Evolutionary conservation across 2,797 vertebrate genomes (phyloP).

Genomic region (Potorous gilbertii): DNA sequence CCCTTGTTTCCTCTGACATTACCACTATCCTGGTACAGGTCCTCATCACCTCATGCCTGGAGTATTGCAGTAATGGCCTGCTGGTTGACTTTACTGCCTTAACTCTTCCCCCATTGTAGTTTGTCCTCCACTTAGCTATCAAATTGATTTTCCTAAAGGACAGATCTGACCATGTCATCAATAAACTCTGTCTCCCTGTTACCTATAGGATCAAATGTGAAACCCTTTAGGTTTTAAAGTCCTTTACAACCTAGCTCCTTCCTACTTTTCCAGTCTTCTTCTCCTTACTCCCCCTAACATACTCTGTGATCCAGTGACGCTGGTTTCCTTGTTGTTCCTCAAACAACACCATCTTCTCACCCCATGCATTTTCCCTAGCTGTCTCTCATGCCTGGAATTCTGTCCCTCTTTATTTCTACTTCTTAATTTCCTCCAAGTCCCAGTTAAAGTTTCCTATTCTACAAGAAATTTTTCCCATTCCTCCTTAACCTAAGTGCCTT

Average conservation of each 20-base stretch:
- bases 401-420: not conserved
- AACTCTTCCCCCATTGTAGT: not conserved
- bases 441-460: not conserved
- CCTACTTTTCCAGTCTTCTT: not conserved
- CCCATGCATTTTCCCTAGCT: not conserved
- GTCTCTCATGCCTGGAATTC: not conserved
- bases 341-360: not conserved
- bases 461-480: not conserved
- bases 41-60: not conserved
- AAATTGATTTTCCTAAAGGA: not conserved
- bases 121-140: not conserved
- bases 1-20: not conserved
- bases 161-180: not conserved
- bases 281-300: not conserved
- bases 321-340: not conserved
- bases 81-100: not conserved
- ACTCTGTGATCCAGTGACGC: not conserved
- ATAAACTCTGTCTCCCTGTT: not conserved
- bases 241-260: not conserved
- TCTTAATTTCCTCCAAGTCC: not conserved
- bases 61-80: not conserved
- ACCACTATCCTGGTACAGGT: not conserved
- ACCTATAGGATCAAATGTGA: not conserved
- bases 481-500: not conserved
- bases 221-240: not conserved